Base-by-base conservation (phyloP, 2,888 invertebrate species). In the Pristionchus japonicus region DNA sequence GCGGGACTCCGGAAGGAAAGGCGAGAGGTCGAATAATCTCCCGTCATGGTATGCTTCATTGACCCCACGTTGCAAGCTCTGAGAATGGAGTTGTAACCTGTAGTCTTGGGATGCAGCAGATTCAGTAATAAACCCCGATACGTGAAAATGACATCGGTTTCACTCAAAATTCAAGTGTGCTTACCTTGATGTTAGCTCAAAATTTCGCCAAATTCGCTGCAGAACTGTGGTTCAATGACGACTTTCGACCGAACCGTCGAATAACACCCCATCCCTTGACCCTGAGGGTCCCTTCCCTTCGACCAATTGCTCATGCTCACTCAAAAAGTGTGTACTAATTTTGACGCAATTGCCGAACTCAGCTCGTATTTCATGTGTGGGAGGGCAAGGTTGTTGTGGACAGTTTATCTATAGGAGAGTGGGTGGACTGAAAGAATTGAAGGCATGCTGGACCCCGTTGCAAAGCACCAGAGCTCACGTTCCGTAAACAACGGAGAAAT, bases 281-380 rank as follows among this genome's bases (percentile, higher is more conserved):
- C 70, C 70, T 37, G 70, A 70, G 70, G 70, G 70, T 4, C 31
- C 0, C 17, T 70, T n/a, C 70, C 37, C 70, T 70, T 70, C 37
- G 70, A 3, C 70, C 70, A 27, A 70, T 70, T 37, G 37, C 70
- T 31, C 67, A 20, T 23, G 52, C 52, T 57, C 57, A 9, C 57
- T 57, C 57, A 70, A 70, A 70, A 37, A 31, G 37, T 70, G 70
- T 70, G 37, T 40, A 70, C 70, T 70, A 70, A 70, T 70, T 70
- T 70, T 70, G 70, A 70, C 70, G 70, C 70, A 70, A 15, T 70
- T 37, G 70, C 37, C 70, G 70, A 37, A 70, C 34, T 20, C 37
- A 20, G 9, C 67, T 70, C 70, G 23, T 3, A 70, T 70, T 70
- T 70, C 70, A 20, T 57, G 57, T 57, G 57, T 57, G 57, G 57